Evolutionary conservation across 2,797 vertebrate species (phyloP).

Genomic region (Rousettus madagascariensis): DNA sequence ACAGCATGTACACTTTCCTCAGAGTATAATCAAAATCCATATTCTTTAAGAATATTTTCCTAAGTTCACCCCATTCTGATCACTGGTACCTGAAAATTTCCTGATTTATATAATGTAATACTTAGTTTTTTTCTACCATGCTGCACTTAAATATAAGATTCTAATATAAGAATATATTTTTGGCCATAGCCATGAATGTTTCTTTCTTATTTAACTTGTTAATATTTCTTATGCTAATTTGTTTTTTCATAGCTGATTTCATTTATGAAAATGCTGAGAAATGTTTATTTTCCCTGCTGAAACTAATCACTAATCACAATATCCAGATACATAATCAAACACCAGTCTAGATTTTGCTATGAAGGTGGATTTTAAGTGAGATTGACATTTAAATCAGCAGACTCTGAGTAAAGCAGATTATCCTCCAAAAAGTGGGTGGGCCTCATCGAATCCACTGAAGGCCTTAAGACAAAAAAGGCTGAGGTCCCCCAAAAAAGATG

Average conservation of each 20-base stretch:
- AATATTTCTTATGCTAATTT: not conserved
- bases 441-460: not conserved
- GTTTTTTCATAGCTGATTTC: not conserved
- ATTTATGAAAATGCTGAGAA: not conserved
- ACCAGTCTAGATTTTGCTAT: not conserved
- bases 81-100: not conserved
- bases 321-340: not conserved
- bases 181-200: not conserved
- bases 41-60: not conserved
- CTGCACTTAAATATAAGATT: constrained; percentile 14
- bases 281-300: not conserved
- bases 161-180: constrained; percentile 3
- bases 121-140: not conserved
- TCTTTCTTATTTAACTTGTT: not conserved
- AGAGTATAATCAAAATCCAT: not conserved
- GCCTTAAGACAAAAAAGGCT: not conserved
- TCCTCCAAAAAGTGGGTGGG: not conserved
- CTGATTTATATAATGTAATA: not conserved
- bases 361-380: not conserved
- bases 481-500: not conserved
- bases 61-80: not conserved
- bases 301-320: not conserved
- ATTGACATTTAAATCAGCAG: not conserved
- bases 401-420: not conserved
- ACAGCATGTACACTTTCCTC: not conserved